phyloP scores from a whole-genome alignment of 2,113 vertebrate species.

The Sylvilagus bachmani region DNA sequence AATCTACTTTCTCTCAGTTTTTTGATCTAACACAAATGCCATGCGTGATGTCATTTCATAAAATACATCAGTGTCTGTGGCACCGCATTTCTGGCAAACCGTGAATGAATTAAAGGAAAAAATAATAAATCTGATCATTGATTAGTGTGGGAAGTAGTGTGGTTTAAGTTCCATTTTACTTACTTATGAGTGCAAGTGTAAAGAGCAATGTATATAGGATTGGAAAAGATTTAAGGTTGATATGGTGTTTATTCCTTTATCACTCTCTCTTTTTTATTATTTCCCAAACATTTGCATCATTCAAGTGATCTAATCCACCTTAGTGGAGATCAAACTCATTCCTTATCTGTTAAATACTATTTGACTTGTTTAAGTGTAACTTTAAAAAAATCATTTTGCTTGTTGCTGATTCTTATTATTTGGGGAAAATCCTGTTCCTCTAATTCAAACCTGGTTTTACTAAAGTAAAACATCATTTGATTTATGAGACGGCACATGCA shows the following conservation, averaged over 20 bases:
- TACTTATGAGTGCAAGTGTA: not conserved
- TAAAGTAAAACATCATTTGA: conserved; percentile 15
- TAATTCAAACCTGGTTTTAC: conserved; percentile 37
- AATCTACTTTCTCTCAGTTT: not conserved
- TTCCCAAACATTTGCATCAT: not conserved
- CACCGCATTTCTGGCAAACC: not conserved
- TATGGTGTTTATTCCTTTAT: not conserved
- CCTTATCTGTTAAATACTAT: not conserved
- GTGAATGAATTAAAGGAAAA: conserved; percentile 13
- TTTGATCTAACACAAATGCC: not conserved
- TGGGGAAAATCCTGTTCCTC: not conserved
- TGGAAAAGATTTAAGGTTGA: not conserved
- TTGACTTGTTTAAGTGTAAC: not conserved
- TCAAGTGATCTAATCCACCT: not conserved
- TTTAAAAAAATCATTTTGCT: conserved; percentile 50
- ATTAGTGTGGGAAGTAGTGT: not conserved
- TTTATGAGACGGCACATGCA: not conserved
- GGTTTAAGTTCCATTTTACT: not conserved
- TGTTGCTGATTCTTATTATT: not conserved
- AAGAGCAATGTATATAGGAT: not conserved
- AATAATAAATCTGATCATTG: not conserved
- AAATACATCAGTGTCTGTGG: not conserved
- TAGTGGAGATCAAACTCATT: not conserved
- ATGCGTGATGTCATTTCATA: conserved; percentile 25
- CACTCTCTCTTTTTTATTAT: not conserved